These are phyloP conservation scores for Tetranychus piercei DNA, from an alignment of 2,888 invertebrate species.

Conservation along the genomic window DNA sequence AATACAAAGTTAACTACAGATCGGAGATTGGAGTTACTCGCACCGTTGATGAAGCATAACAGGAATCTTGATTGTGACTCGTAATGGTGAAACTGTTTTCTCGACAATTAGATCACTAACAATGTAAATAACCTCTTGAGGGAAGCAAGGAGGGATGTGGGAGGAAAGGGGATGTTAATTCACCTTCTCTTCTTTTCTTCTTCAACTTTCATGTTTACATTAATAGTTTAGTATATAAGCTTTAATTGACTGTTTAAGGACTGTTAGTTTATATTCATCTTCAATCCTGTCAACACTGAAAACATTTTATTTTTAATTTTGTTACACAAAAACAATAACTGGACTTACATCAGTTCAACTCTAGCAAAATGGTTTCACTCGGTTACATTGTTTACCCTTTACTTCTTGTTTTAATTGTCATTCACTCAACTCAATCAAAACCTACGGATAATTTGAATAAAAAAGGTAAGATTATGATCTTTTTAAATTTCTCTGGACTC, in stretches of 20 bases:
- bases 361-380: not conserved
- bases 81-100: not conserved
- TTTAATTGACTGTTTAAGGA: not conserved
- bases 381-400: not conserved
- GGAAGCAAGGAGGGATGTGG: not conserved
- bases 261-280: not conserved
- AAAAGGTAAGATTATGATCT: not conserved
- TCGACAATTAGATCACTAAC: not conserved
- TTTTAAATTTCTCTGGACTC: not conserved
- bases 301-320: not conserved
- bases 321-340: not conserved
- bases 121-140: not conserved
- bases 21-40: not conserved
- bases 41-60: not conserved
- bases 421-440: not conserved
- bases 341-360: not conserved
- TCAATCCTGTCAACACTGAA: not conserved
- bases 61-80: not conserved
- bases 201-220: not conserved
- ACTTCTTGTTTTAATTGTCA: not conserved
- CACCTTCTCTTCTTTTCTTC: not conserved
- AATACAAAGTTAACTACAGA: not conserved
- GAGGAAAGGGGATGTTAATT: not conserved
- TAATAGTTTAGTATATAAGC: not conserved
- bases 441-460: not conserved